Conservation (phyloP, 2,888 invertebrate genomes). For the Byasa hedistus region DNA sequence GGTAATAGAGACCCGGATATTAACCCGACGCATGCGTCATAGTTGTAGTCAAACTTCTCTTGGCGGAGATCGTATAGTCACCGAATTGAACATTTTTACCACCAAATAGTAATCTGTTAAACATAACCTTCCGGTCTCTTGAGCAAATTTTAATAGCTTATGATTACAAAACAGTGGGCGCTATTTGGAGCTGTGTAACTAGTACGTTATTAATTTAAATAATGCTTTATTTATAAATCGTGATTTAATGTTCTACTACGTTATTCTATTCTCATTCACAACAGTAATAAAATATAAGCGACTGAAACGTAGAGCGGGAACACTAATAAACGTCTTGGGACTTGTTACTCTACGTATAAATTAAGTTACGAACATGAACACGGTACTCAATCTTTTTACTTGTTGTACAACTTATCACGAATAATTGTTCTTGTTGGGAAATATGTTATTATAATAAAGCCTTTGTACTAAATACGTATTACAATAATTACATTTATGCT, state of each 20-base stretch:
- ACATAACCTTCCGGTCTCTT: too few relatives aligned
- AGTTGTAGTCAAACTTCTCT: too few relatives aligned
- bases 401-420: conserved; percentile 7
- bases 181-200: neutral
- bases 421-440: neutral
- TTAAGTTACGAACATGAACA: conserved; percentile 30
- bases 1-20: too few relatives aligned
- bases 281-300: conserved; percentile 31
- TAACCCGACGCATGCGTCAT: too few relatives aligned
- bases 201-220: neutral
- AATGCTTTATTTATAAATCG: conserved; percentile 5
- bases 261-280: conserved; percentile 28
- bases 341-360: conserved; percentile 30
- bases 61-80: too few relatives aligned
- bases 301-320: conserved; percentile 28
- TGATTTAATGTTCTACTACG: conserved; percentile 18
- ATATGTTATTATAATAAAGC: neutral
- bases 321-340: conserved; percentile 30
- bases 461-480: too few relatives aligned
- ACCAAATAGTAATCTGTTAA: too few relatives aligned
- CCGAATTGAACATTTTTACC: too few relatives aligned
- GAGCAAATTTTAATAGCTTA: neutral
- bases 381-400: conserved; percentile 24
- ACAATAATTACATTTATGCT: too few relatives aligned
- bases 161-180: too few relatives aligned